phyloP scores from a whole-genome alignment of 2,797 vertebrate species.

The Pogonophryne albipinna region DNA sequence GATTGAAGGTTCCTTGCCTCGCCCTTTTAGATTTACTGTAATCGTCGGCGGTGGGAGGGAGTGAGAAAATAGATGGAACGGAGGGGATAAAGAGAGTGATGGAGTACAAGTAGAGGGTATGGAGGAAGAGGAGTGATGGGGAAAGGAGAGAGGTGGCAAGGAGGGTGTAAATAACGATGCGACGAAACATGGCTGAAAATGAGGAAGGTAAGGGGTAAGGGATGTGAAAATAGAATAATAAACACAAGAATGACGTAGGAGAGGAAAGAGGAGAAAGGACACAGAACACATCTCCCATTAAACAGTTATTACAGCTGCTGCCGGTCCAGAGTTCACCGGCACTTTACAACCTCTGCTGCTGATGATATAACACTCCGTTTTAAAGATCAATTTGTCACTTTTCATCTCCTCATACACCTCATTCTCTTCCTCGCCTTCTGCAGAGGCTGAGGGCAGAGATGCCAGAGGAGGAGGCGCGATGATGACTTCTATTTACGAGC shows the following conservation, averaged over 20 bases:
- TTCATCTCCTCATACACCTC: slow-evolving; percentile 73
- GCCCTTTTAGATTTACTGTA: slow-evolving; percentile 67
- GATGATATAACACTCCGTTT: slow-evolving; percentile 70
- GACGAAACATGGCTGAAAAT: neutral
- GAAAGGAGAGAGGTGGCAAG: neutral
- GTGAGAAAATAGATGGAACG: slow-evolving; percentile 14
- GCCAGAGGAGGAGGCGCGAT: slow-evolving; percentile 19
- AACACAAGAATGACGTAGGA: neutral
- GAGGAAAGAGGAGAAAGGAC: neutral
- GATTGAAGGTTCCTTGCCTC: slow-evolving; percentile 61
- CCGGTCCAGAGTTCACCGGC: slow-evolving; percentile 33
- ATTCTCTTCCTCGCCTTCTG: slow-evolving; percentile 25
- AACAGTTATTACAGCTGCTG: slow-evolving; percentile 56
- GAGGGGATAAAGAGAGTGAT: slow-evolving; percentile 6
- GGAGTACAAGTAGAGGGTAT: slow-evolving; percentile 15
- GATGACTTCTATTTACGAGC: slow-evolving; percentile 46
- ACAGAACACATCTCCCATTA: slow-evolving; percentile 58
- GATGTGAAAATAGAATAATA: neutral
- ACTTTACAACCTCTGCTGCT: slow-evolving; percentile 62
- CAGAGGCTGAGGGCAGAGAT: slow-evolving; percentile 11
- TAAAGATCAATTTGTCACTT: slow-evolving; percentile 78
- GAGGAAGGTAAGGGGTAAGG: neutral
- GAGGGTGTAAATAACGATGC: neutral
- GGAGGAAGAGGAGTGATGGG: neutral
- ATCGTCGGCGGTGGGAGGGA: slow-evolving; percentile 32